Evolutionary conservation across 2,113 vertebrate genomes (phyloP).

Genomic region (Patagioenas fasciata): DNA sequence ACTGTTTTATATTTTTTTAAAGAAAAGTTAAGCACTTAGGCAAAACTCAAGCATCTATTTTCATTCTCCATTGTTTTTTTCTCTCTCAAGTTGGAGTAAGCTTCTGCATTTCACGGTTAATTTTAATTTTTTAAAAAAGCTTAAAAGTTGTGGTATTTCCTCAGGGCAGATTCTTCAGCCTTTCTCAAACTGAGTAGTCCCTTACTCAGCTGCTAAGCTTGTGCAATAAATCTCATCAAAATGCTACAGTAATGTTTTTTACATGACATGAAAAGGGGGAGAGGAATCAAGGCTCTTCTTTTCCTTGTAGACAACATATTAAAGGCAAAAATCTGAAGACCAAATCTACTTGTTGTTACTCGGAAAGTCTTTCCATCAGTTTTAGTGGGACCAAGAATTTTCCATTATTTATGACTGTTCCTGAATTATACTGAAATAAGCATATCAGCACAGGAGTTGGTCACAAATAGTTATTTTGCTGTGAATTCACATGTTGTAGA

Average conservation of each 20-base stretch:
- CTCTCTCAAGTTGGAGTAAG: not conserved
- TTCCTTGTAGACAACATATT: not conserved
- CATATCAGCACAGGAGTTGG: not conserved
- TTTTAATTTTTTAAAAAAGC: not conserved
- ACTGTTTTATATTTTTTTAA: not conserved
- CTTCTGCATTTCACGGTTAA: not conserved
- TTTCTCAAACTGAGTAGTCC: not conserved
- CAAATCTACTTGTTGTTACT: not conserved
- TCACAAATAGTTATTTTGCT: not conserved
- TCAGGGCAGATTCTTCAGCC: not conserved
- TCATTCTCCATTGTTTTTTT: not conserved
- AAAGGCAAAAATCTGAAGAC: not conserved
- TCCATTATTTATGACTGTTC: not conserved
- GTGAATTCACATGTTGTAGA: not conserved
- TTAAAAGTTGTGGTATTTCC: not conserved
- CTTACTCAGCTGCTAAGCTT: not conserved
- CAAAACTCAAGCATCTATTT: not conserved
- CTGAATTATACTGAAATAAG: not conserved
- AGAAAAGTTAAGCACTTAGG: not conserved
- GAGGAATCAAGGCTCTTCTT: not conserved
- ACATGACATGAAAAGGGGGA: conserved; percentile 26
- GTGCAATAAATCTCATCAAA: not conserved
- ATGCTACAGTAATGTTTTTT: not conserved
- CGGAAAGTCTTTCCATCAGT: not conserved
- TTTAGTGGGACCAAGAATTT: not conserved